Evolutionary conservation across 2,113 vertebrate species (phyloP), one percentile per base, ranked within the genome.

Genomic region (Sylvietta virens): DNA sequence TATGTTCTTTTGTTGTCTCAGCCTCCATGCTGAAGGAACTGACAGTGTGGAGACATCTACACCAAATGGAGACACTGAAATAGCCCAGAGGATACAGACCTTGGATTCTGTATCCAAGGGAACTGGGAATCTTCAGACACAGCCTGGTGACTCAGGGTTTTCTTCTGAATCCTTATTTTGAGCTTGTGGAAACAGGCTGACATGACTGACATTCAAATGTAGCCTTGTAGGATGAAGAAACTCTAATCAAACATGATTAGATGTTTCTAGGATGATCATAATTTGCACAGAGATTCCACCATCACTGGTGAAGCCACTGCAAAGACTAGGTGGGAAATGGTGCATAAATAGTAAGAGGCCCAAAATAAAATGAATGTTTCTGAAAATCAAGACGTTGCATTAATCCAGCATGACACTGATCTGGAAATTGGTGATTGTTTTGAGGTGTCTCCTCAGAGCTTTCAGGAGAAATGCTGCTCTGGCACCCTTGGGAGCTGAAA

Each of bases 201-300:
- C 51, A 13, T 33, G 39, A 8, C 21, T 65, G 70, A 61, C 23
- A 33, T 70, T 81, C 47, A 72, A 3, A 53, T 69, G 17, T 17
- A 39, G 26, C n/a, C 39, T 74, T 51, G 24, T 44, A 40, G 48
- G 51, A 53, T 31, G 23, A 64, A 81, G 30, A 91, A 89, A 42
- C 11, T 33, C 3, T 0, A 30, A 28, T 33, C 15, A 44, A 79
- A 51, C 15, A n/a, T n/a, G n/a, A n/a, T n/a, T n/a, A n/a, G n/a
- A n/a, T n/a, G n/a, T n/a, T n/a, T n/a, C n/a, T n/a, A 9, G 18
- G 9, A 6, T 28, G 18, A 45, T 51, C 33, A 15, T 37, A 10
- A 56, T 70, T 61, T 47, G 15, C 16, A 8, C 5, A n/a, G 23
- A 27, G 7, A 8, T 73, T 61, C 51, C 56, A 87, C 13, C 33